Conservation (phyloP, 2,797 vertebrate species). For the Lemur catta region DNA sequence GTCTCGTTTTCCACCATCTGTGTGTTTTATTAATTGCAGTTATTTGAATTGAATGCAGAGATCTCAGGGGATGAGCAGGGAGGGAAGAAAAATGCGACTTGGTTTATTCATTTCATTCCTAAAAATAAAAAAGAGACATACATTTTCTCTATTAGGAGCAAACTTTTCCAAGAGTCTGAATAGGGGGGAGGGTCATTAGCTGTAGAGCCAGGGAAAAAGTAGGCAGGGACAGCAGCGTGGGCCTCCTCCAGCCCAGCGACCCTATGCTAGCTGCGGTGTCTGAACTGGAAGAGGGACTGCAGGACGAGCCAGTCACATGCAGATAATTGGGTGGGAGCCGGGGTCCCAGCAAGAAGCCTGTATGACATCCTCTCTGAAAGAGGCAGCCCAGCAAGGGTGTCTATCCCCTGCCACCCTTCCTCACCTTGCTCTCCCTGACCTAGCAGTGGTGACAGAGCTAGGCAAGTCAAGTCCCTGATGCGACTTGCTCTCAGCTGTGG, state of each 20-base stretch:
- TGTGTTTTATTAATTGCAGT: background rate
- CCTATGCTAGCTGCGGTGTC: background rate
- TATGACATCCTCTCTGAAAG: background rate
- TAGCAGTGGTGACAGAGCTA: background rate
- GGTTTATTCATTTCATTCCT: slow-evolving; percentile 43
- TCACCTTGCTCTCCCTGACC: background rate
- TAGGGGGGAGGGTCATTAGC: background rate
- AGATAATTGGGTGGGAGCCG: background rate
- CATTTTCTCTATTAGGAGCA: background rate
- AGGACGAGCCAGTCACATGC: background rate
- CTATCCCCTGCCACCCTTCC: background rate
- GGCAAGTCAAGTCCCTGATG: background rate
- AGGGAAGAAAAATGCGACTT: slow-evolving; percentile 12
- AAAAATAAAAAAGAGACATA: background rate
- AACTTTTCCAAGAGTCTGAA: background rate
- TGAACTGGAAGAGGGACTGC: background rate
- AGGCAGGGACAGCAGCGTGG: background rate
- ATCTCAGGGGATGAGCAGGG: slow-evolving; percentile 19
- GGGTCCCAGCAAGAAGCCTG: background rate
- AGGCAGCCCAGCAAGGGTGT: background rate
- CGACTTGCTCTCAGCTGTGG: background rate
- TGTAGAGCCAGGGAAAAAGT: background rate
- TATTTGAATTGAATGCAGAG: slow-evolving; percentile 31
- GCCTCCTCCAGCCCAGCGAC: background rate
- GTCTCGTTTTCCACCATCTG: background rate